Evolutionary conservation across 2,888 invertebrate species (phyloP).

Genomic region (Dynastes hyllus): DNA sequence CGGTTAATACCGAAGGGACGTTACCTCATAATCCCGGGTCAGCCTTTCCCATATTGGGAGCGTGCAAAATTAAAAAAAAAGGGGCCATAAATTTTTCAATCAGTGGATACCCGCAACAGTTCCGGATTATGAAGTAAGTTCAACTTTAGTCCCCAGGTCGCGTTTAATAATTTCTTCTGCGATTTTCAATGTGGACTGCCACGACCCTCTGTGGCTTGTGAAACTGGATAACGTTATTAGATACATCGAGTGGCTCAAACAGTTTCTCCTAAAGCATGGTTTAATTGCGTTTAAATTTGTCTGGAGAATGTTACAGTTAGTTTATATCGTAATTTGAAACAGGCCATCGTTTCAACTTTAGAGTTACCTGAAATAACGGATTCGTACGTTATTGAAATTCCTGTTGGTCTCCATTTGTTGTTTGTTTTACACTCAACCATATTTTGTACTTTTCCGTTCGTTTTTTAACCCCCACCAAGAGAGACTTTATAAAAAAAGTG

Average conservation of each 20-base stretch:
- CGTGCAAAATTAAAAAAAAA: too few relatives aligned
- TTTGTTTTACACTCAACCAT: too few relatives aligned
- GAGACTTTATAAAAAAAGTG: too few relatives aligned
- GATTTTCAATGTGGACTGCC: constrained; percentile 35
- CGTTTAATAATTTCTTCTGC: constrained; percentile 49
- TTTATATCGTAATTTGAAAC: neutral
- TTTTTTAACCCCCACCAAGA: too few relatives aligned
- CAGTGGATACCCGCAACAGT: constrained; percentile 57
- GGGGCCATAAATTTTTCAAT: too few relatives aligned
- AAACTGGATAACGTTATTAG: constrained; percentile 31
- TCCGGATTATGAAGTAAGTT: constrained; percentile 54
- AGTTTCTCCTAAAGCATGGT: neutral
- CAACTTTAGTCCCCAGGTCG: constrained; percentile 44
- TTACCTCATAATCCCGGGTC: constrained; percentile 62
- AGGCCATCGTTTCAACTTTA: too few relatives aligned
- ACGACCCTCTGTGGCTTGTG: constrained; percentile 27
- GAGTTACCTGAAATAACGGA: too few relatives aligned
- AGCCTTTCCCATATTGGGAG: too few relatives aligned
- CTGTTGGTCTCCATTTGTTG: too few relatives aligned
- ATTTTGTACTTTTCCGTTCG: too few relatives aligned
- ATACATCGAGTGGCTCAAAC: neutral
- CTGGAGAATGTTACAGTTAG: neutral
- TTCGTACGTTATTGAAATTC: too few relatives aligned
- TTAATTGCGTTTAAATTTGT: constrained; percentile 29
- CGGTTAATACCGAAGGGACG: constrained; percentile 64